Base-by-base conservation (phyloP, 2,113 vertebrate genomes). In the Carettochelys insculpta region DNA sequence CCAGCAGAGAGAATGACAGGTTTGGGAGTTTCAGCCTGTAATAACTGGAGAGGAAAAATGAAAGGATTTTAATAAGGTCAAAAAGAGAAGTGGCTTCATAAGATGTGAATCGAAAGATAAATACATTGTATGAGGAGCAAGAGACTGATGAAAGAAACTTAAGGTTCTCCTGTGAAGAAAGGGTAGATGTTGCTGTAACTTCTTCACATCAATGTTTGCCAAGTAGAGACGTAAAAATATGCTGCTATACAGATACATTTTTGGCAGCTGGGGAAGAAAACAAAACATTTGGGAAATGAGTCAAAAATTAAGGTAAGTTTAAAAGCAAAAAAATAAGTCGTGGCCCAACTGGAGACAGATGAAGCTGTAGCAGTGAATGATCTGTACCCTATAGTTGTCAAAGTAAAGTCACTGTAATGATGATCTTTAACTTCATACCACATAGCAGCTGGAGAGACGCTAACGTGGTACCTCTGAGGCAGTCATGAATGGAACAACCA, bases 31-130 rank as follows among this genome's bases (percentile, higher is more conserved):
- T n/a, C n/a, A n/a, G n/a, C n/a, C n/a, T n/a, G n/a, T 51, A 43
- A 9, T 43, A 82, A 83, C 50, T 77, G 73, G 92, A 5, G 8
- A 14, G 5, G 91, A 87, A 92, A 77, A 76, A 22, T 61, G 83
- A 8, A 11, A 0, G 1, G 1, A 9, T 88, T 91, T 80, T 90
- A 52, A 53, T 27, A 65, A 87, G 29, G 73, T 5, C 25, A 85
- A 80, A 77, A 38, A 41, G 83, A 88, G 86, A 11, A 4, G 29
- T 68, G 19, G 53, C 47, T 58, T 34, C 47, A 58, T 54, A 34
- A 90, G n/a, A 92, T 77, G n/a, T 80, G 22, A 84, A 79, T 45
- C 58, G 77, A 53, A 48, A 16, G 45, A 90, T 41, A 90, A n/a
- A 88, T 81, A 88, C 92, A 78, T 53, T 78, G 5, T 41, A 61